These are phyloP conservation scores for Xenopus petersii DNA, from an alignment of 2,797 vertebrate species.

Conservation along the genomic window DNA sequence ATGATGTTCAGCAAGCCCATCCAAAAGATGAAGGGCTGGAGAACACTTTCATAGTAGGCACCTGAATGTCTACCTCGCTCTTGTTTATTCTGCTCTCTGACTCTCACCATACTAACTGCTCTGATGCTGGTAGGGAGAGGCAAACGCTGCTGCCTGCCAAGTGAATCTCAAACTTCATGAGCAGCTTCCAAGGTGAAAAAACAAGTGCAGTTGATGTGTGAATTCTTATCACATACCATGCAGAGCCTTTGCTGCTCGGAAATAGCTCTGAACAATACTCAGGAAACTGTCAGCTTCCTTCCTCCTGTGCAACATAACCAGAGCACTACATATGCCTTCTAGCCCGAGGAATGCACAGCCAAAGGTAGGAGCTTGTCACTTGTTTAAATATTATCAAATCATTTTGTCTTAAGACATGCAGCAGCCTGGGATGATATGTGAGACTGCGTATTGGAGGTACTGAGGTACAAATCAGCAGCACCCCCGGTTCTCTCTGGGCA, in stretches of 20 bases:
- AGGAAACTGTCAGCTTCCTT: not conserved
- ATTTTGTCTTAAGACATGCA: too few species aligned
- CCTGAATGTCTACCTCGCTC: slow-evolving; percentile 17
- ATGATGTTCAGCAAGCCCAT: not conserved
- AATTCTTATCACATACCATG: slow-evolving; percentile 6
- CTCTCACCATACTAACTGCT: slow-evolving; percentile 14
- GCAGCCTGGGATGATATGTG: too few species aligned
- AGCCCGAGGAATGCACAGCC: slow-evolving; percentile 5
- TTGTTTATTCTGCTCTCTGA: not conserved
- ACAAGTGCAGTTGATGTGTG: slow-evolving; percentile 16
- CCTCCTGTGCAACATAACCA: slow-evolving; percentile 7
- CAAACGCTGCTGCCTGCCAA: slow-evolving; percentile 53
- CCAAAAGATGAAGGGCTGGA: slow-evolving; percentile 7
- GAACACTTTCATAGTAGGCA: slow-evolving; percentile 13
- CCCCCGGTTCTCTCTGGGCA: too few species aligned
- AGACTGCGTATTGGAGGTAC: not conserved
- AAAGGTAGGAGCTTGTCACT: slow-evolving; percentile 51
- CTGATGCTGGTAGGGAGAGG: slow-evolving; percentile 59
- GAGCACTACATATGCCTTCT: slow-evolving; percentile 2
- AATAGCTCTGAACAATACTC: slow-evolving; percentile 32
- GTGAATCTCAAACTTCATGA: slow-evolving; percentile 59
- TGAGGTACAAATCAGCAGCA: too few species aligned
- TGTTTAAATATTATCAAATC: not conserved
- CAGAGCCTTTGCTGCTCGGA: not conserved
- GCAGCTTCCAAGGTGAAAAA: slow-evolving; percentile 38